Base-by-base conservation (phyloP, 2,113 vertebrate species). In the Merops nubicus region DNA sequence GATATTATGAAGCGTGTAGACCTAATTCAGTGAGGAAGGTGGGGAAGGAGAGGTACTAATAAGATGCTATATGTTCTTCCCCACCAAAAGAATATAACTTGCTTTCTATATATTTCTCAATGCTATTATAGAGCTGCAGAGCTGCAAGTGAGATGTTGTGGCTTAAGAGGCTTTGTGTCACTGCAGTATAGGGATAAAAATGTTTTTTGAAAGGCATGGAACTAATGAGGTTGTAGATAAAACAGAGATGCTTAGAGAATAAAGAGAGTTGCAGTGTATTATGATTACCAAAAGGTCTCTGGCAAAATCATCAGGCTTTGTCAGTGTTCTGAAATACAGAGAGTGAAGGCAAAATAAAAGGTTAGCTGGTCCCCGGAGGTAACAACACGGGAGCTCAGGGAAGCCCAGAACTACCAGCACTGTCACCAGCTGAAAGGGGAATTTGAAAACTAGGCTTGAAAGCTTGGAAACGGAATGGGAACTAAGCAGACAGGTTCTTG, bases 331-430 rank as follows among this genome's bases (percentile, higher is more conserved):
- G 80, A 95, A 86, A 79, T 38, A 15, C 7, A 5, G 69, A 85
- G 23, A 87, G 43, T 31, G 88, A 92, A 78, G 21, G 31, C 77
- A 87, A 48, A 0, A 0, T 57, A 42, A 89, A 94, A 91, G 56
- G n/a, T 79, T 81, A 93, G 53, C 85, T 88, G 80, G 36, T 93
- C 83, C 83, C 74, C 48, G 67, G 75, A 90, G 93, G 56, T 64
- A 65, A 26, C 14, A 31, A 53, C 43, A 31, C 5, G 2, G 79
- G 22, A 88, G 70, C 65, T 64, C 28, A 48, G 83, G 33, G 86
- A 60, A 84, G 69, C 23, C 2, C 38, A 20, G 56, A 81, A 26
- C 62, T 54, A 60, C 47, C 33, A n/a, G 43, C 34, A 15, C 40
- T 73, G 62, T 77, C 73, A 53, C 40, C 82, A 77, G 59, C 51